Conservation (phyloP, 2,888 invertebrate genomes). For the Phragmatobia fuliginosa region DNA sequence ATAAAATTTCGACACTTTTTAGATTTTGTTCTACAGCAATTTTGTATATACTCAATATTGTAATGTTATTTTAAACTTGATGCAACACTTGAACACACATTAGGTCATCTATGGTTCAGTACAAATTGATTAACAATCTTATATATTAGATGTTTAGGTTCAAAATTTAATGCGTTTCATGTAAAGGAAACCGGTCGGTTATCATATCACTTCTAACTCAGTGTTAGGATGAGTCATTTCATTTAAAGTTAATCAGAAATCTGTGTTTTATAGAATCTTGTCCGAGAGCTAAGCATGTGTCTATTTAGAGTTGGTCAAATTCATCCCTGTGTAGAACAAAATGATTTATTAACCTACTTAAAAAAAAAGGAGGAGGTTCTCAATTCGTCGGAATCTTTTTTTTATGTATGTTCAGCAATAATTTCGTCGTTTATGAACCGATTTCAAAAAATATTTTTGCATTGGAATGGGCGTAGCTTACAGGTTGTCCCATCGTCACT, state of each 20-base stretch:
- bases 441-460: too few species aligned
- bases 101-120: conserved; percentile 21
- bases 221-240: conserved; percentile 1
- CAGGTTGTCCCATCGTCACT: too few species aligned
- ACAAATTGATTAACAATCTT: background rate
- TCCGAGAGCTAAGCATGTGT: background rate
- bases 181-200: conserved; percentile 8
- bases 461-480: too few species aligned
- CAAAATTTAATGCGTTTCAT: conserved; percentile 8
- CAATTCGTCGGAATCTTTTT: too few species aligned
- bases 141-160: fast-evolving
- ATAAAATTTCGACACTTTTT: background rate
- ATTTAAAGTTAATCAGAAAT: background rate
- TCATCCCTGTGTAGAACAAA: background rate
- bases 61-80: conserved; percentile 10
- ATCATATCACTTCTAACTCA: conserved; percentile 6
- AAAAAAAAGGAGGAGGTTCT: too few species aligned
- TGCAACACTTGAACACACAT: conserved; percentile 39
- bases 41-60: conserved; percentile 10
- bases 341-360: too few species aligned
- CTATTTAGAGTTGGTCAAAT: background rate
- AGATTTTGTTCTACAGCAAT: background rate
- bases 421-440: too few species aligned
- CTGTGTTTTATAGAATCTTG: background rate
- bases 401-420: too few species aligned